Evolutionary conservation across 2,797 vertebrate species (phyloP).

Genomic region (Enteromius treurensis): DNA sequence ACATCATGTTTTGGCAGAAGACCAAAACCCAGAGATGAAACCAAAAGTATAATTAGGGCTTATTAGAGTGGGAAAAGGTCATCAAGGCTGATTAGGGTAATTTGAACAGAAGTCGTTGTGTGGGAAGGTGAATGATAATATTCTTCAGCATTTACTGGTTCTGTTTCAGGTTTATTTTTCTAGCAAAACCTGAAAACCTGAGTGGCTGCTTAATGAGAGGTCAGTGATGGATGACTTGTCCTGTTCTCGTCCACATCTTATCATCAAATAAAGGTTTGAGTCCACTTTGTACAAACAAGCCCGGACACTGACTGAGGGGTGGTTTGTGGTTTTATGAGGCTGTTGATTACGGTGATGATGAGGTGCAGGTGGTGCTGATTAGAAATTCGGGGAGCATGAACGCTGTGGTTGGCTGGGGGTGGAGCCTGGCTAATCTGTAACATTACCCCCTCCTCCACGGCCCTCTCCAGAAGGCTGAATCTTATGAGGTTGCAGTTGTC

Average conservation of each 20-base stretch:
- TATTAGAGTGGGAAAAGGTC: constrained; percentile 32
- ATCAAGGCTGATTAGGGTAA: constrained; percentile 24
- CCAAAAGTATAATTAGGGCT: constrained; percentile 17
- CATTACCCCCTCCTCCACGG: too few relatives aligned
- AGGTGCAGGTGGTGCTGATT: too few relatives aligned
- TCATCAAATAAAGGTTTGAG: not conserved
- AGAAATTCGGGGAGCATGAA: too few relatives aligned
- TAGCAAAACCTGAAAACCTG: not conserved
- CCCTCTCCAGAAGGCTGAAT: too few relatives aligned
- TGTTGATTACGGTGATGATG: too few relatives aligned
- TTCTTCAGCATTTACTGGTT: not conserved
- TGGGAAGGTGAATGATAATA: constrained; percentile 13
- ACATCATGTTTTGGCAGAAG: constrained; percentile 15
- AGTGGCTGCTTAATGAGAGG: not conserved
- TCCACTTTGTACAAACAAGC: too few relatives aligned
- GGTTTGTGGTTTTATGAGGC: too few relatives aligned
- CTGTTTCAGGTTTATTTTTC: constrained; percentile 2
- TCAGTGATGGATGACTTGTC: constrained; percentile 8
- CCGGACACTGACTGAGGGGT: too few relatives aligned
- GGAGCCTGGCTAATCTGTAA: too few relatives aligned
- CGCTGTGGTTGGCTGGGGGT: too few relatives aligned
- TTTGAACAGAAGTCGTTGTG: not conserved
- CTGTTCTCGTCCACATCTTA: not conserved
- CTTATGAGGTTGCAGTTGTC: too few relatives aligned
- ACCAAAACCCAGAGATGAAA: constrained; percentile 13